Base-by-base conservation (phyloP, 1,140 invertebrate genomes). In the Belonocnema kinseyi region DNA sequence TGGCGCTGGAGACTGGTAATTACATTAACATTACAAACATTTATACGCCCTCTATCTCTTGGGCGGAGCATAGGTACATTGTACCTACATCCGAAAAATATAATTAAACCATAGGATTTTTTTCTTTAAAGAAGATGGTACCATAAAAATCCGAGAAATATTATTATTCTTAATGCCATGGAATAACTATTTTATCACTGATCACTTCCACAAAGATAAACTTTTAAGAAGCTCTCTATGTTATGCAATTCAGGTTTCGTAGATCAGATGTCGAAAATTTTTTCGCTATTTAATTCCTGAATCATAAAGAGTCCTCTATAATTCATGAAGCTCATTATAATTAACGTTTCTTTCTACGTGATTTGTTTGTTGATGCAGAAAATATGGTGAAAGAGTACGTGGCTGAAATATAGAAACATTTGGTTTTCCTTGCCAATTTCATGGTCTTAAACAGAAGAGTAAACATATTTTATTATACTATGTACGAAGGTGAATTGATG, bases 11-110 rank as follows among this genome's bases (percentile, higher is more conserved):
- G 53, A 73, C 72, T 53, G 50, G 50, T 73, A 73, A 73, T 73
- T 73, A 73, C 50, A 73, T 73, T 52, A 51, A 7, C 8, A 13
- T 73, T 73, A 73, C 72, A 52, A 73, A 73, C 50, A 51, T 51
- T 17, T 46, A 33, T 33, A 10, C 40, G 7, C 40, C 10, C 7
- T 46, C 40, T 46, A 46, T 46, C 40, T 46, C 10, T 46, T 46
- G 40, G 40, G 10, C 40, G 40, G 10, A 46, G 11, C 40, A 11
- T 46, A 46, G 0, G 40, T 46, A 46, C 40, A 11, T 46, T 46
- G 40, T 46, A 46, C 40, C 8, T 46, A 46, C 40, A 46, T 10
- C 40, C 40, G 7, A 10, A 8, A 1, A 11, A 46, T 46, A 46
- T 46, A 5, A 46, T 46, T 46, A 46, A 10, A 46, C 40, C 0